Conservation (phyloP, 2,113 vertebrate genomes). For the Dissostichus mawsoni region DNA sequence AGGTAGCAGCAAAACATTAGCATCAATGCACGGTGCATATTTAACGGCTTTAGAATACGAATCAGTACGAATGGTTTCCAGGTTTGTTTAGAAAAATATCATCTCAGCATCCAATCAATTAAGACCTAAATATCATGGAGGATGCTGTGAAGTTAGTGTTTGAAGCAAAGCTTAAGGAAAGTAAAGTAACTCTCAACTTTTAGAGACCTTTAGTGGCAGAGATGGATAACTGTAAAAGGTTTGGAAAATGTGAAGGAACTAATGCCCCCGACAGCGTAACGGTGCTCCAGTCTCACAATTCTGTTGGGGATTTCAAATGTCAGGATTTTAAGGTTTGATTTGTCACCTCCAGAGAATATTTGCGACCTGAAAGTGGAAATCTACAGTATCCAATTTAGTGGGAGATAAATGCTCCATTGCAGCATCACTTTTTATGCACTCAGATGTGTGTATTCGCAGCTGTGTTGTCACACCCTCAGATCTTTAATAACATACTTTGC, state of each 20-base stretch:
- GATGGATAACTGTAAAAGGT: neutral
- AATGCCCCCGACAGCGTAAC: neutral
- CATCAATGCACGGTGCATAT: constrained; percentile 38
- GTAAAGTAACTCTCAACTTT: neutral
- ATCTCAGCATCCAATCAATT: neutral
- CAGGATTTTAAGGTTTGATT: neutral
- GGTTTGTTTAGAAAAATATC: neutral
- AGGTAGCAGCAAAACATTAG: constrained; percentile 36
- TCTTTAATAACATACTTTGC: constrained; percentile 33
- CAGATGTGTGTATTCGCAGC: constrained; percentile 1
- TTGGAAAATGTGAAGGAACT: neutral
- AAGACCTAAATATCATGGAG: neutral
- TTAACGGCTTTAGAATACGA: constrained; percentile 14
- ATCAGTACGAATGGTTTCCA: constrained; percentile 3
- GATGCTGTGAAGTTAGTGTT: neutral
- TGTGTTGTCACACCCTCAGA: constrained; percentile 15
- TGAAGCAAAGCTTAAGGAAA: neutral
- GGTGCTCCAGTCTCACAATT: neutral
- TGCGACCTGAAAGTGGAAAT: neutral
- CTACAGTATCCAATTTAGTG: neutral
- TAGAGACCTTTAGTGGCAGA: neutral
- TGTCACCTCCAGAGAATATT: constrained; percentile 5
- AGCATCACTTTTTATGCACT: neutral
- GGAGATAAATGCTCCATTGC: neutral
- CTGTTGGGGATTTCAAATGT: constrained; percentile 12